phyloP scores from a whole-genome alignment of 1,140 invertebrate species.

The Ptiloglossa arizonensis region DNA sequence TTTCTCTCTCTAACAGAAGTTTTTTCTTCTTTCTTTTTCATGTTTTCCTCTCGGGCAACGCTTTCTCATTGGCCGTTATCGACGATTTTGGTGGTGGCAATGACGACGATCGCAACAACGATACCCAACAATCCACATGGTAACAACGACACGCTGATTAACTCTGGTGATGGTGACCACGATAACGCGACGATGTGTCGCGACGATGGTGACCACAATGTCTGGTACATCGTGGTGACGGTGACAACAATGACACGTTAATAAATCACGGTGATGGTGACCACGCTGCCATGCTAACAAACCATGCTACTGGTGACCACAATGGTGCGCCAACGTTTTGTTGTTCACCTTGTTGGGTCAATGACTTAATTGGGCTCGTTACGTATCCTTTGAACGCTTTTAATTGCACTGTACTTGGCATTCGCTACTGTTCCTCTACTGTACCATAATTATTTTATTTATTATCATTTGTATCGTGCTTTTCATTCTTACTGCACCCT shows the following conservation, averaged over 20 bases:
- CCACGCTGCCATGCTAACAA: slow-evolving; percentile 36
- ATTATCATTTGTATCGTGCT: background rate
- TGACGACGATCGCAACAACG: slow-evolving; percentile 21
- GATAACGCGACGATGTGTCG: slow-evolving; percentile 18
- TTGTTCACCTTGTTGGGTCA: slow-evolving; percentile 11
- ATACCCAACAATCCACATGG: slow-evolving; percentile 17
- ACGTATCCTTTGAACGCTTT: background rate
- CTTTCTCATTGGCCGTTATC: background rate
- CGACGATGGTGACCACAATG: slow-evolving; percentile 44
- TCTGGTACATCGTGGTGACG: slow-evolving; percentile 47
- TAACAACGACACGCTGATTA: slow-evolving; percentile 45
- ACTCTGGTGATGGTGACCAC: slow-evolving; percentile 45
- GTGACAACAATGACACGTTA: slow-evolving; percentile 46
- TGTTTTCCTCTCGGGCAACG: slow-evolving; percentile 27
- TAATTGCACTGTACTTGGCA: background rate
- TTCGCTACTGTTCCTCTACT: background rate
- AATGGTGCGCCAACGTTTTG: slow-evolving; percentile 33
- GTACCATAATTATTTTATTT: background rate
- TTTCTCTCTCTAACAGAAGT: slow-evolving; percentile 31
- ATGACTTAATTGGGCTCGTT: slow-evolving; percentile 17
- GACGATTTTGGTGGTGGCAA: slow-evolving; percentile 19
- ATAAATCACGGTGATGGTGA: slow-evolving; percentile 44
- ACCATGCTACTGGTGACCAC: slow-evolving; percentile 13
- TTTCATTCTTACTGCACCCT: background rate
- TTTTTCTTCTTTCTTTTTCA: slow-evolving; percentile 55